Percentiles rank a stretch among this genome's conserved stretches.
Conservation (phyloP, 2,888 invertebrate species). For the Ochropleura leucogaster region DNA sequence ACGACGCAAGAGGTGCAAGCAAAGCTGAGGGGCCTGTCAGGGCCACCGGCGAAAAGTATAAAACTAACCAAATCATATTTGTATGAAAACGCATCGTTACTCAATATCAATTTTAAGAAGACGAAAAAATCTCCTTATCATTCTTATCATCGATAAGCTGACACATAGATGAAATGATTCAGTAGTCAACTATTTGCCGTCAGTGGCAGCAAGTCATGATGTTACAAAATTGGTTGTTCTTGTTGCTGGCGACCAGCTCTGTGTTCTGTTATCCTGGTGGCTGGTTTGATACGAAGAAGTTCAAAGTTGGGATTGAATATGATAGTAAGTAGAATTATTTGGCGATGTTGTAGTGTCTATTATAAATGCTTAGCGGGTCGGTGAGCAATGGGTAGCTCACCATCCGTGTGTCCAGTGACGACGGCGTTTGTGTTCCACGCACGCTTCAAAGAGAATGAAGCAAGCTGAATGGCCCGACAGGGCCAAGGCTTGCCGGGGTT, state of each 20-base stretch:
- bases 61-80: neutral
- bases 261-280: conserved; percentile 69
- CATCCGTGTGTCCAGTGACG: too few species aligned
- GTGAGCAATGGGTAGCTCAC: too few species aligned
- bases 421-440: too few species aligned
- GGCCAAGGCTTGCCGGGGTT: too few species aligned
- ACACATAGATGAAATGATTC: conserved; percentile 51
- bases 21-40: too few species aligned
- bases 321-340: conserved; percentile 72
- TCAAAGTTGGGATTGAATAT: conserved; percentile 86
- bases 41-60: too few species aligned
- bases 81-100: conserved; percentile 15
- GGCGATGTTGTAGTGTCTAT: too few species aligned
- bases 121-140: conserved; percentile 50
- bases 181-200: conserved; percentile 55
- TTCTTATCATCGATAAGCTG: conserved; percentile 51
- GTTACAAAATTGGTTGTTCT: conserved; percentile 66
- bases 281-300: conserved; percentile 76
- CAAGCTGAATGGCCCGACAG: too few species aligned
- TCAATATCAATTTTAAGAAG: conserved; percentile 50
- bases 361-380: too few species aligned
- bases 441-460: too few species aligned
- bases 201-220: conserved; percentile 33
- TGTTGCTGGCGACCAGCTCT: conserved; percentile 53
- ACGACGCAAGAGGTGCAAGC: too few species aligned